Percentiles rank a stretch among this genome's conserved stretches.
phyloP scores from a whole-genome alignment of 2,888 invertebrate genomes.

The Chelonus formosanus region DNA sequence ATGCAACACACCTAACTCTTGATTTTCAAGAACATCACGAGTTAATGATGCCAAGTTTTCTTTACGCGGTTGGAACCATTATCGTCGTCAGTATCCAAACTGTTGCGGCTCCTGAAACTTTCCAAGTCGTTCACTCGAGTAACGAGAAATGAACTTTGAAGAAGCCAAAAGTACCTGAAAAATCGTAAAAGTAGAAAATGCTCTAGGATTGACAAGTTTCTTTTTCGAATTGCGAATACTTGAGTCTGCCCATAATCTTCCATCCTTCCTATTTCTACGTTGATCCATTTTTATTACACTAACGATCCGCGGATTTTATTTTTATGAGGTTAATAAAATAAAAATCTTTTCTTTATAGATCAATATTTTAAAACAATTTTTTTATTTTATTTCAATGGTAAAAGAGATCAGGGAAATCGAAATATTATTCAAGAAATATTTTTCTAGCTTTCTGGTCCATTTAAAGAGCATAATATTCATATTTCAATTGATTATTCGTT shows the following conservation, averaged over 20 bases:
- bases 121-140: constrained; percentile 27
- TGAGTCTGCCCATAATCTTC: constrained; percentile 1
- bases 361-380: not conserved
- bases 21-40: constrained; percentile 26
- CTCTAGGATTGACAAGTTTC: constrained; percentile 21
- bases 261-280: not conserved
- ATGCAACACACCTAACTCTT: constrained; percentile 22
- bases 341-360: not conserved
- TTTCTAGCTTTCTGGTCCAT: too few relatives aligned
- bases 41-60: constrained; percentile 19
- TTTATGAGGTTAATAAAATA: constrained; percentile 5
- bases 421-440: too few relatives aligned
- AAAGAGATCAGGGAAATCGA: too few relatives aligned
- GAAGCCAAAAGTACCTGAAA: constrained; percentile 26
- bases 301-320: not conserved
- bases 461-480: too few relatives aligned
- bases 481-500: too few relatives aligned
- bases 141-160: constrained; percentile 32
- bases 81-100: constrained; percentile 17
- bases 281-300: constrained; percentile 2
- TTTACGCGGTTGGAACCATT: constrained; percentile 10
- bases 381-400: too few relatives aligned
- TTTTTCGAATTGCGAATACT: constrained; percentile 13
- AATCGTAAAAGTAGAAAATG: constrained; percentile 22
- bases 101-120: constrained; percentile 16